phyloP scores from a whole-genome alignment of 1,140 invertebrate genomes.

The Gonioctena quinquepunctata region DNA sequence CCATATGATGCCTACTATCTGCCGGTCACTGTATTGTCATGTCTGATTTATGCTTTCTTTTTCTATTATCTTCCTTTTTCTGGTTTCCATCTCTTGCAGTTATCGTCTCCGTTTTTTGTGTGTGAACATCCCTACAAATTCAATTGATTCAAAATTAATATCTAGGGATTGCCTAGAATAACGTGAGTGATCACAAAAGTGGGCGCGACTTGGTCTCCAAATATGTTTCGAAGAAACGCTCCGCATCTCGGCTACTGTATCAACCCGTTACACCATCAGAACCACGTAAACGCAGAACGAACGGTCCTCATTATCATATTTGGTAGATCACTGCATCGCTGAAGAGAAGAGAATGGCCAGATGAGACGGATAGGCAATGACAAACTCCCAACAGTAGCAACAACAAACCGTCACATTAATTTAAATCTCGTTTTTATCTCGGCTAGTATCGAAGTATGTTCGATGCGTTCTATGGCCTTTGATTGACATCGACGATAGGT shows the following conservation, averaged over 20 bases:
- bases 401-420: constrained; percentile 12
- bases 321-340: constrained; percentile 2
- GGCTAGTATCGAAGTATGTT: neutral
- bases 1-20: no score
- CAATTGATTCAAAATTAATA: no score
- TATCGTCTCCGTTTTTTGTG: no score
- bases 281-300: neutral
- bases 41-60: no score
- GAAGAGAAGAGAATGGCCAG: neutral
- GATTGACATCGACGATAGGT: constrained; percentile 1
- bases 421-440: constrained; percentile 4
- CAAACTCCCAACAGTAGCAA: constrained; percentile 4
- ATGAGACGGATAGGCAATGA: constrained; percentile 6
- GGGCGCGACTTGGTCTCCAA: no score
- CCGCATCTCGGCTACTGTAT: neutral
- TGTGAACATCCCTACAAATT: no score
- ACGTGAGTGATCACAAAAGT: no score
- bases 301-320: constrained; percentile 4
- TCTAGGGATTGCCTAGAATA: no score
- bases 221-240: no score
- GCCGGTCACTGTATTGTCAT: no score
- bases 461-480: constrained; percentile 8
- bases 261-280: neutral
- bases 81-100: no score
- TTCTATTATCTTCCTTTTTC: no score